phyloP scores from a whole-genome alignment of 2,888 invertebrate species.

The Siphonodentalium dalli region DNA sequence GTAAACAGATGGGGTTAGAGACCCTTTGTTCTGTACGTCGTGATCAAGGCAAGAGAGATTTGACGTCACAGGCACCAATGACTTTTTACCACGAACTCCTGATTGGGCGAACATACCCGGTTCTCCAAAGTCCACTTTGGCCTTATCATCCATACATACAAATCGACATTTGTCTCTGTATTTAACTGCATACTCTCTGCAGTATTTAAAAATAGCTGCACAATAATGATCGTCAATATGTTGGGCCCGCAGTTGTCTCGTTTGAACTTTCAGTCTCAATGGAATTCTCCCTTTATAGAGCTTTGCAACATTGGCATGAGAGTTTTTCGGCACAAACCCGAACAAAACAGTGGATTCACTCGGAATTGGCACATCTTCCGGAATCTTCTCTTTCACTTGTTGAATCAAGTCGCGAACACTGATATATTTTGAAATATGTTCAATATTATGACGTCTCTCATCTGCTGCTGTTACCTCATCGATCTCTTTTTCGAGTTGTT shows the following conservation, averaged over 20 bases:
- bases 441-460: slow-evolving; percentile 24
- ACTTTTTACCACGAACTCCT: slow-evolving; percentile 32
- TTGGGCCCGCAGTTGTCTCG: slow-evolving; percentile 17
- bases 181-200: slow-evolving; percentile 15
- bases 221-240: slow-evolving; percentile 30
- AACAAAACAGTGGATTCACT: slow-evolving; percentile 26
- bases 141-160: slow-evolving; percentile 28
- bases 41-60: slow-evolving; percentile 24
- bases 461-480: slow-evolving; percentile 23
- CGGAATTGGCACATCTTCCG: slow-evolving; percentile 22
- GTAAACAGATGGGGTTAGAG: slow-evolving; percentile 33
- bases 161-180: slow-evolving; percentile 1
- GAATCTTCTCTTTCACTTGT: no score
- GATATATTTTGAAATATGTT: slow-evolving; percentile 23
- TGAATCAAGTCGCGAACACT: slow-evolving; percentile 26
- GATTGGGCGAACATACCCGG: slow-evolving; percentile 15
- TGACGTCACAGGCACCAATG: slow-evolving; percentile 20
- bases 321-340: slow-evolving; percentile 26
- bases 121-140: slow-evolving; percentile 29
- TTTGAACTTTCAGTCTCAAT: slow-evolving; percentile 24
- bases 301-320: slow-evolving; percentile 18
- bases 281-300: slow-evolving; percentile 21
- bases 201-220: slow-evolving; percentile 24
- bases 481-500: slow-evolving; percentile 14
- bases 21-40: slow-evolving; percentile 28